phyloP scores from a whole-genome alignment of 2,797 vertebrate species.

The Menidia menidia region DNA sequence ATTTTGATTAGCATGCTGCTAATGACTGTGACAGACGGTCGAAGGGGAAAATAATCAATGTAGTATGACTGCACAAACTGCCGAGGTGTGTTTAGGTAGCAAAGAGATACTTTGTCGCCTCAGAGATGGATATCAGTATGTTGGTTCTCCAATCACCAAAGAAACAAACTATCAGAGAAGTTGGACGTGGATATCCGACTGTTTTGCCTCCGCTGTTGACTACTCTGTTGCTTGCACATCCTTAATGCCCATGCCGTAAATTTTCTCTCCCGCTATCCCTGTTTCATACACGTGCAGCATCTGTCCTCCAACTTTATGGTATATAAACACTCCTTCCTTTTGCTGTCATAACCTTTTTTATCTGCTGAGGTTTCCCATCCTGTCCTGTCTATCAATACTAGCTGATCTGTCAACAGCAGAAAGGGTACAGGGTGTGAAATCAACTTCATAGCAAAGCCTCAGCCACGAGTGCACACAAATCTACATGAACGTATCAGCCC shows the following conservation, averaged over 20 bases:
- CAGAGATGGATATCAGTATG: slow-evolving; percentile 27
- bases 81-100: slow-evolving; percentile 51
- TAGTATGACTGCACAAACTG: slow-evolving; percentile 33
- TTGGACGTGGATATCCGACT: slow-evolving; percentile 18
- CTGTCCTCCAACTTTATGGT: slow-evolving; percentile 13
- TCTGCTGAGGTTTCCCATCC: slow-evolving; percentile 50
- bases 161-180: slow-evolving; percentile 36
- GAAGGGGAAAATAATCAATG: not conserved
- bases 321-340: slow-evolving; percentile 37
- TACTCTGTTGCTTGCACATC: slow-evolving; percentile 14
- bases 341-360: slow-evolving; percentile 50
- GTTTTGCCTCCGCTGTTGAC: slow-evolving; percentile 25
- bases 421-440: slow-evolving; percentile 68
- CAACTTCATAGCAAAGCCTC: slow-evolving; percentile 40
- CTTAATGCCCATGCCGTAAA: not conserved
- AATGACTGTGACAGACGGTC: slow-evolving; percentile 65
- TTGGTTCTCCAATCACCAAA: slow-evolving; percentile 12
- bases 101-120: slow-evolving; percentile 20
- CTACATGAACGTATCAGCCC: slow-evolving; percentile 36
- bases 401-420: slow-evolving; percentile 62
- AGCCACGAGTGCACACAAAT: slow-evolving; percentile 20
- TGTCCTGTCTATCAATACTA: slow-evolving; percentile 65
- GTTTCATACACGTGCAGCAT: slow-evolving; percentile 10
- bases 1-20: slow-evolving; percentile 75
- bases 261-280: slow-evolving; percentile 12